A percentile compares a stretch with the other conserved stretches of the same genome.
phyloP scores from a whole-genome alignment of 1,140 invertebrate species.

The Dryas iulia region DNA sequence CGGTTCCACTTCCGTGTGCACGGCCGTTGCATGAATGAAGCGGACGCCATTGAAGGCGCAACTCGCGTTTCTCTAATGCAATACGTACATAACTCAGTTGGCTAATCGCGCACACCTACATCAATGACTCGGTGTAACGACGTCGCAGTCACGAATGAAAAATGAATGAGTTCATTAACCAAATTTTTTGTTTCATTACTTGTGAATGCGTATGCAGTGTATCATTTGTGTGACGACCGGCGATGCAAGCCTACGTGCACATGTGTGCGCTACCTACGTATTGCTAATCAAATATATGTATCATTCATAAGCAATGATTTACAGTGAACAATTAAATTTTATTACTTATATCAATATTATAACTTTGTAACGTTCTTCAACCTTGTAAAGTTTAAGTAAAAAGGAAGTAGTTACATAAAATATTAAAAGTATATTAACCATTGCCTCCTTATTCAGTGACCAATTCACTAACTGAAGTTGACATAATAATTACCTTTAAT shows the following conservation, averaged over 20 bases:
- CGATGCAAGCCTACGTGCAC: background rate
- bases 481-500: too few relatives aligned
- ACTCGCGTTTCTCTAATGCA: constrained; percentile 57
- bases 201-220: constrained; percentile 9
- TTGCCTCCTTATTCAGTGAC: too few relatives aligned
- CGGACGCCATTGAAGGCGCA: constrained; percentile 55
- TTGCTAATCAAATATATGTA: background rate
- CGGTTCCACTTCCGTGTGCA: constrained; percentile 43
- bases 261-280: background rate
- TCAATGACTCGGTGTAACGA: constrained; percentile 31
- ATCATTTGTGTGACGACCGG: background rate
- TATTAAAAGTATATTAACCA: too few relatives aligned
- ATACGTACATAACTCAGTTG: constrained; percentile 46
- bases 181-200: constrained; percentile 39
- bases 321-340: too few relatives aligned
- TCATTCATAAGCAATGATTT: background rate
- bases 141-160: constrained; percentile 38
- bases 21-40: constrained; percentile 57
- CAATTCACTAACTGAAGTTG: too few relatives aligned
- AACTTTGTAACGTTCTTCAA: too few relatives aligned
- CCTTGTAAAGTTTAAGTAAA: too few relatives aligned
- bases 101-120: constrained; percentile 39
- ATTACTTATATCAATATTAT: too few relatives aligned
- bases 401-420: too few relatives aligned
- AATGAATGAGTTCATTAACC: constrained; percentile 69